Evolutionary conservation across 2,113 vertebrate species (phyloP), one percentile per base, ranked within the genome.

Genomic region (Tiliqua scincoides): DNA sequence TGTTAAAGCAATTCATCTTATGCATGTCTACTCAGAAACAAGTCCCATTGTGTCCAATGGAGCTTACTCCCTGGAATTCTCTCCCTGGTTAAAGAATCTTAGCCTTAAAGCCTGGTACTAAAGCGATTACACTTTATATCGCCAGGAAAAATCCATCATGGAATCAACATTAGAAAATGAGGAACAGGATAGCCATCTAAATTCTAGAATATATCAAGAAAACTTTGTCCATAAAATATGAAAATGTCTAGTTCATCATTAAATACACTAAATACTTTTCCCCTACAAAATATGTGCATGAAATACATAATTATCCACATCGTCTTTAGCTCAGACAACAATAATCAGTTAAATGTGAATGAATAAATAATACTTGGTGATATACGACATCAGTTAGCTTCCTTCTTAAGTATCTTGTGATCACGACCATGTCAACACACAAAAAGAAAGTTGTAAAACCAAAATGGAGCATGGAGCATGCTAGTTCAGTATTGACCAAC

Each of bases 251-350:
- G 20, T 21, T 71, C 37, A 14, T 21, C 25, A 59, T 78, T 30
- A 59, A 78, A 74, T 43, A 76, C 25, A 59, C 61, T 30, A 59
- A 78, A 74, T 43, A 76, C 27, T 76, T 76, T 54, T 48, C 18
- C 48, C 32, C 25, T 30, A 59, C n/a, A 57, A 21, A 6, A 61
- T 61, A 18, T 54, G n/a, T 37, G 35, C 7, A 17, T 21, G 35
- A 8, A 2, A 52, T 3, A 25, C 27, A 0, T 27, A 1, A 18
- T 6, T 43, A 40, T 59, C 40, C 12, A 4, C 0, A 0, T 23
- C 79, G 79, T 35, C 30, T 32, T 2, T n/a, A 7, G 23, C 3
- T 70, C 35, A 52, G 23, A 15, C 3, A 2, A 9, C 37, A 43
- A n/a, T 35, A 43, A 76, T 9, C 10, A 21, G 1, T 71, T 27